Conservation (phyloP, 2,113 vertebrate species). For the Clarias magur region DNA sequence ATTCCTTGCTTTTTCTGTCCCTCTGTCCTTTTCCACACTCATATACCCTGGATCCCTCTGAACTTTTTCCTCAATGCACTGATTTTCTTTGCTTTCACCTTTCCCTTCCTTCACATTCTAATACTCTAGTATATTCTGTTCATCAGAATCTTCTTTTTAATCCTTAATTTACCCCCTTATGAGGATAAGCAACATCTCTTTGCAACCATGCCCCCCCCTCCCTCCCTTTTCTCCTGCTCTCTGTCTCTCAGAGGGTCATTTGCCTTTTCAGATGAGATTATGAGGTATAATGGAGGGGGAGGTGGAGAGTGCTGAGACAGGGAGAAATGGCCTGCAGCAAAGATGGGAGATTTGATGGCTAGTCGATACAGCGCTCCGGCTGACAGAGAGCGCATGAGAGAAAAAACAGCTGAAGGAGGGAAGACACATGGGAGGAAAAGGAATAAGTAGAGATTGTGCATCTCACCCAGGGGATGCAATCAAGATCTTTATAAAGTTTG, state of each 20-base stretch:
- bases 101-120: background rate
- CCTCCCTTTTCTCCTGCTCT: constrained; percentile 23
- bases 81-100: constrained; percentile 25
- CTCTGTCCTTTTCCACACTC: constrained; percentile 48
- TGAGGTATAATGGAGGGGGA: constrained; percentile 75
- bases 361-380: constrained; percentile 66
- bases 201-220: background rate
- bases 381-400: constrained; percentile 37
- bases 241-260: constrained; percentile 64
- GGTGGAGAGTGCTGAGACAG: constrained; percentile 77
- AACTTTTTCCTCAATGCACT: constrained; percentile 1
- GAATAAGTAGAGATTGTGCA: constrained; percentile 39
- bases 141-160: background rate
- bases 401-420: constrained; percentile 45
- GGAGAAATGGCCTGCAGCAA: constrained; percentile 71
- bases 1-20: constrained; percentile 37
- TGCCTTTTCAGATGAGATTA: constrained; percentile 76
- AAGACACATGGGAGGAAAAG: constrained; percentile 42
- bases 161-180: constrained; percentile 4
- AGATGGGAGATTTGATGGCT: constrained; percentile 77
- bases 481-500: constrained; percentile 13
- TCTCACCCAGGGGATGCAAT: constrained; percentile 9
- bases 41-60: background rate
- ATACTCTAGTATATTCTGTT: background rate
- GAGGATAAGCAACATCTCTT: constrained; percentile 2